Conservation (phyloP, 2,113 vertebrate genomes). For the Menura novaehollandiae region DNA sequence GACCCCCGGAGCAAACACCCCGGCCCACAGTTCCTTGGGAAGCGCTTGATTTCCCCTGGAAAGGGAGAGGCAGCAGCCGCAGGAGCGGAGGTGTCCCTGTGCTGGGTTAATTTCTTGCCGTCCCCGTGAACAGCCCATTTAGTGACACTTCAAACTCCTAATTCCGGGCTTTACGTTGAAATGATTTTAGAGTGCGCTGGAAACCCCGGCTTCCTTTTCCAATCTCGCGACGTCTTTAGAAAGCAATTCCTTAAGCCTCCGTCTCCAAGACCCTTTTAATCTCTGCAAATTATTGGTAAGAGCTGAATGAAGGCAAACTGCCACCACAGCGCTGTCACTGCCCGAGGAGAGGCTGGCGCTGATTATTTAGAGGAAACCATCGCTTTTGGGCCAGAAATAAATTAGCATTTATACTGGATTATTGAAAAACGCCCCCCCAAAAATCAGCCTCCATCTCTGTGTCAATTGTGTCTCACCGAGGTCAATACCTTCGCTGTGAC, state of each 20-base stretch:
- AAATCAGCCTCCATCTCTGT: not conserved
- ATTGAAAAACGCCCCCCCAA: not conserved
- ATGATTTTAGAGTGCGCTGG: slow-evolving; percentile 22
- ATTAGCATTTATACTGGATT: slow-evolving; percentile 24
- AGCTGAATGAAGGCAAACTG: slow-evolving; percentile 24
- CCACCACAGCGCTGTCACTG: not conserved
- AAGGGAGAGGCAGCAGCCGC: not conserved
- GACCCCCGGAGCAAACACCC: not conserved
- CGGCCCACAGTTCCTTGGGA: not conserved
- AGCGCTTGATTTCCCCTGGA: not conserved
- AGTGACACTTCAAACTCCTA: slow-evolving; percentile 1
- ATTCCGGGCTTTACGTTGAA: slow-evolving; percentile 12
- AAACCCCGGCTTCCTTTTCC: slow-evolving; percentile 28
- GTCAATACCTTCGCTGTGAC: not conserved
- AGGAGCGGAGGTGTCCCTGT: not conserved
- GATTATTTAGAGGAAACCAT: slow-evolving; percentile 24
- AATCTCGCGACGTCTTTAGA: not conserved
- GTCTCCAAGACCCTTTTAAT: slow-evolving; percentile 57
- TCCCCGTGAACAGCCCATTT: not conserved
- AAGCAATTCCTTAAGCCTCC: slow-evolving; percentile 53
- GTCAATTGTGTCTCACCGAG: slow-evolving; percentile 32
- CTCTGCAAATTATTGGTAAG: slow-evolving; percentile 52
- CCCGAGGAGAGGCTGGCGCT: not conserved
- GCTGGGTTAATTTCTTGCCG: not conserved
- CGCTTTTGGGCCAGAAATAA: slow-evolving; percentile 16